A percentile compares a stretch with the other conserved stretches of the same genome.
Conservation (phyloP, 1,140 invertebrate species). For the Coelopa frigida region DNA sequence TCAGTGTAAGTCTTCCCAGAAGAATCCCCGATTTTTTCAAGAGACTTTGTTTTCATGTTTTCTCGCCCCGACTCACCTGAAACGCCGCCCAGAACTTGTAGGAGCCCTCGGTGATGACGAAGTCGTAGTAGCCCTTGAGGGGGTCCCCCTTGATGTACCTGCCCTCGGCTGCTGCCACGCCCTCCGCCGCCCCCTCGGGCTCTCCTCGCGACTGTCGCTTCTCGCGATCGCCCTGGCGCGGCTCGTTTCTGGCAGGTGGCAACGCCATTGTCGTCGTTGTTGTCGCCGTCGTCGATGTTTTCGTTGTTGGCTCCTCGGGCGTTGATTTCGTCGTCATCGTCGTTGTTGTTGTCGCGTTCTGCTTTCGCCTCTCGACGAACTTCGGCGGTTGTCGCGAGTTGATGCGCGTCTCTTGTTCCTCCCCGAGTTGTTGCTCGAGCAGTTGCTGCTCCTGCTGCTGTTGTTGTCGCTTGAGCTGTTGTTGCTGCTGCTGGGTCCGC, state of each 20-base stretch:
- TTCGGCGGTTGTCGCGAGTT: conserved; percentile 35
- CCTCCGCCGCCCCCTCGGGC: conserved; percentile 10
- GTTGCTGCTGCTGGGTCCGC: conserved; percentile 28
- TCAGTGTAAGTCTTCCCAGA: no score
- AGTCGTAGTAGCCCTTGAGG: conserved; percentile 72
- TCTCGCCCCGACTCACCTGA: conserved; percentile 50
- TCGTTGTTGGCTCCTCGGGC: conserved; percentile 14
- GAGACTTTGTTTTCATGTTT: neutral
- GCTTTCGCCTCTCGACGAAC: no score
- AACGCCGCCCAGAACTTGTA: conserved; percentile 83
- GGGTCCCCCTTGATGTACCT: conserved; percentile 53
- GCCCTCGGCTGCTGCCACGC: conserved; percentile 31
- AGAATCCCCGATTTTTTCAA: no score
- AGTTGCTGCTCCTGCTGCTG: conserved; percentile 26
- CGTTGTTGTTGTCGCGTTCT: conserved; percentile 27
- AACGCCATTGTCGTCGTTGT: conserved; percentile 15
- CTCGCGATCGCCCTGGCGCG: conserved; percentile 13
- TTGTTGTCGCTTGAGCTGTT: conserved; percentile 19
- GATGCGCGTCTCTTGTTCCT: conserved; percentile 18
- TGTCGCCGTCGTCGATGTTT: conserved; percentile 16
- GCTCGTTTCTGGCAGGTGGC: conserved; percentile 16
- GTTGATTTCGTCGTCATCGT: conserved; percentile 15
- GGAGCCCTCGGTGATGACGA: conserved; percentile 74
- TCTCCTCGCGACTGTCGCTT: conserved; percentile 19
- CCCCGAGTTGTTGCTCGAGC: conserved; percentile 10